These are phyloP conservation scores for Drosophila cognata DNA, from an alignment of 2,888 invertebrate genomes.

Conservation along the genomic window DNA sequence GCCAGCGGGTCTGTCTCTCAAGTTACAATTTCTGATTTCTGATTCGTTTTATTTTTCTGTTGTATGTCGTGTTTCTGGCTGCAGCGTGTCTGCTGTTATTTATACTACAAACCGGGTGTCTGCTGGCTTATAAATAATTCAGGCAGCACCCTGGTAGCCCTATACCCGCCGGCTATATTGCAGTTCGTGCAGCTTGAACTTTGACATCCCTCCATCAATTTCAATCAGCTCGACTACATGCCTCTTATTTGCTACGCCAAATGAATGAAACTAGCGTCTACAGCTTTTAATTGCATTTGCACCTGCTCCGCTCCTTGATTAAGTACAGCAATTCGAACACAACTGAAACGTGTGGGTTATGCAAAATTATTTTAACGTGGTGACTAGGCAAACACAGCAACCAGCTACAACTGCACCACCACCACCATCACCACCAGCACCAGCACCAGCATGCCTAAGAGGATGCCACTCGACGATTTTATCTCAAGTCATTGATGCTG, in stretches of 20 bases:
- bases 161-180: constrained; percentile 10
- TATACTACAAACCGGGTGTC: constrained; percentile 46
- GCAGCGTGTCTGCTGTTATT: constrained; percentile 67
- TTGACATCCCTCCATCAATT: constrained; percentile 40
- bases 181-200: constrained; percentile 53
- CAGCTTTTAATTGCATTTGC: constrained; percentile 53
- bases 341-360: constrained; percentile 54
- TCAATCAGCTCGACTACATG: constrained; percentile 24
- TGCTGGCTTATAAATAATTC: constrained; percentile 70
- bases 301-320: constrained; percentile 52
- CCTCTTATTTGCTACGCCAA: neutral
- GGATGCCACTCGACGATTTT: constrained; percentile 23
- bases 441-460: constrained; percentile 13
- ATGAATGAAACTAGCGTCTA: neutral
- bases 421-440: constrained; percentile 1
- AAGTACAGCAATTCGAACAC: constrained; percentile 44
- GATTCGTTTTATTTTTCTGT: constrained; percentile 57
- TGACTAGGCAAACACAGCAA: neutral
- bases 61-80: constrained; percentile 34
- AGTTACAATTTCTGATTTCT: constrained; percentile 74
- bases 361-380: constrained; percentile 26
- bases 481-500: constrained; percentile 28
- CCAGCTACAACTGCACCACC: neutral
- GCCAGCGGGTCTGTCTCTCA: constrained; percentile 55
- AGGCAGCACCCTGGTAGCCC: constrained; percentile 45